Evolutionary conservation across 2,797 vertebrate genomes (phyloP).

Genomic region (Dermochelys coriacea): DNA sequence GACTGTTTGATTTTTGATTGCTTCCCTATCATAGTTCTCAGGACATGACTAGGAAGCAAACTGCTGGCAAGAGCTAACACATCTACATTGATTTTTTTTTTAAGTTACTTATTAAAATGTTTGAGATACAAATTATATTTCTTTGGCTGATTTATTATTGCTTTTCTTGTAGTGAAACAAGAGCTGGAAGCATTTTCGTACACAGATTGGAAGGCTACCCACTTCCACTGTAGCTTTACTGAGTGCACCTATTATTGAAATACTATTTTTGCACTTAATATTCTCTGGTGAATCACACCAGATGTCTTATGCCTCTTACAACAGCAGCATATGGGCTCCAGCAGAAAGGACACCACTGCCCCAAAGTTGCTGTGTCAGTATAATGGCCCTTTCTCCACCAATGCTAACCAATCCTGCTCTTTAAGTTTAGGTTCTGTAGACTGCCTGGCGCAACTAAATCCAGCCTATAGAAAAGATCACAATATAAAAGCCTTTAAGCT

Average conservation of each 20-base stretch:
- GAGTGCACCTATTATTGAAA: constrained; percentile 45
- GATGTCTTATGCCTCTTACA: constrained; percentile 44
- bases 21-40: not conserved
- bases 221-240: rapidly evolving
- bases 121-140: constrained; percentile 4
- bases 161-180: constrained; percentile 24
- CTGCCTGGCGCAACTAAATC: not conserved
- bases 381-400: not conserved
- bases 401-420: not conserved
- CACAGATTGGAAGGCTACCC: not conserved
- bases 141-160: constrained; percentile 20
- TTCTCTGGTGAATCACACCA: constrained; percentile 61
- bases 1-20: not conserved
- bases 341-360: not conserved
- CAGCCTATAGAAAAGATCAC: not conserved
- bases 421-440: not conserved
- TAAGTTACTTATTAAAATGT: not conserved
- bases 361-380: not conserved
- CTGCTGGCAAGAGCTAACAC: not conserved
- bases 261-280: constrained; percentile 62
- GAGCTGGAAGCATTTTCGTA: constrained; percentile 4
- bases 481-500: constrained; percentile 5
- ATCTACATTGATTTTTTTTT: not conserved
- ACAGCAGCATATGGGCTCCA: constrained; percentile 8
- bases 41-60: not conserved